Evolutionary conservation across 2,888 invertebrate genomes (phyloP), one percentile per base, ranked within the genome.

Genomic region (Drosophila subsilvestris): DNA sequence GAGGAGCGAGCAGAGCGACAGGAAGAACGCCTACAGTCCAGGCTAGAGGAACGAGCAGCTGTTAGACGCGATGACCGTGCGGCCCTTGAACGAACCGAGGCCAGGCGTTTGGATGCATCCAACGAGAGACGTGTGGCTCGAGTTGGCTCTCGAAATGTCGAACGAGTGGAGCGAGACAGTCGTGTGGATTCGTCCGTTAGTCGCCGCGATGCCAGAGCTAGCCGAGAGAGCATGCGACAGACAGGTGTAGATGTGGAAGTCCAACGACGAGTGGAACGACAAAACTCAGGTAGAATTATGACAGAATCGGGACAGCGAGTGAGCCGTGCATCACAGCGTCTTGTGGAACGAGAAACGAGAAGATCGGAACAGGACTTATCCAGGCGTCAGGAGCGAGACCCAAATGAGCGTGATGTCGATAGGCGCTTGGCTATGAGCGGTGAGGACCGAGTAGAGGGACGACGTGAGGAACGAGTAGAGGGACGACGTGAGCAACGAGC

Each of bases 381-480:
- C 18, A 55, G 43, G 14, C 65, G n/a, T 8, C 48, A 18, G 27
- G 22, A 37, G 22, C 58, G 63, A 14, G 54, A 53, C 4, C 14
- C 32, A 5, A 5, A 14, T 12, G 32, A 32, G 32, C 32, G 32
- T 32, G 32, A 12, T 32, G 5, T 2, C 1, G 32, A 12, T 5
- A 32, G 32, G 32, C 32, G 32, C 32, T 14, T 32, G 5, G 12
- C 12, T 4, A 12, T 14, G 5, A 32, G 12, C 32, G 32, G 32
- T 5, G 37, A 37, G 37, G 37, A 37, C 6, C 14, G 14, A n/a
- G n/a, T n/a, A n/a, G n/a, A n/a, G n/a, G n/a, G n/a, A n/a, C n/a
- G n/a, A 1, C 56, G 29, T 0, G 53, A 53, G 18, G 14, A 0
- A 0, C 61, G 56, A 2, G 53, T 14, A 8, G 20, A 0, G 2